Evolutionary conservation across 2,113 vertebrate genomes (phyloP), one percentile per base, ranked within the genome.

Genomic region (Albula goreensis): DNA sequence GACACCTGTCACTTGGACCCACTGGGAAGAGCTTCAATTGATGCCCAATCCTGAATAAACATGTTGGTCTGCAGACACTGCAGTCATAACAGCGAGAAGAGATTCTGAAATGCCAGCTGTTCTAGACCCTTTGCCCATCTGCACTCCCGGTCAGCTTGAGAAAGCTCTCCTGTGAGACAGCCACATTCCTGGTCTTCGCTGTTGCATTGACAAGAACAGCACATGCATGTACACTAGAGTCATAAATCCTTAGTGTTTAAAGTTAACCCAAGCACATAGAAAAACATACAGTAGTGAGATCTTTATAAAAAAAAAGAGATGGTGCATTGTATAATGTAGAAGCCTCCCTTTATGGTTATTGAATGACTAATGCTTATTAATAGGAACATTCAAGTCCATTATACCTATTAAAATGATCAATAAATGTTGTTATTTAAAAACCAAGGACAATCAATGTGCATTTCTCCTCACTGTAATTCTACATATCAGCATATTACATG

Each of bases 41-140:
- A 52, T 52, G 50, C 13, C 50, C 50, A 52, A 52, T 52, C 80
- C 80, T 52, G 80, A 81, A 81, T 81, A 81, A 81, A 78, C 50
- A 78, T n/a, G 10, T 8, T 53, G 15, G 70, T 49, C 51, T 78
- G 49, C 5, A 53, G 80, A 53, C 80, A 10, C 80, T 81, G 7
- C 25, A n/a, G 51, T 4, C 17, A 53, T 10, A 22, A 84, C 78
- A 86, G 74, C 22, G 15, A 80, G 15, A 80, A 48, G 66, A 78
- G 22, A 82, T 60, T 86, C 78, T 86, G 74, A 22, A 6, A 66
- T 77, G 82, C 50, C 89, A 88, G 83, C 89, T 88, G 87, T 86
- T 86, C 49, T 41, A 70, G 74, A 80, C 50, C 52, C 78, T 10
- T 53, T 57, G 22, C n/a, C 50, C 51, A 78, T 74, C n/a, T 74